Evolutionary conservation across 2,888 invertebrate species (phyloP), one percentile per base, ranked within the genome.

Genomic region (Mesochorus sp.): DNA sequence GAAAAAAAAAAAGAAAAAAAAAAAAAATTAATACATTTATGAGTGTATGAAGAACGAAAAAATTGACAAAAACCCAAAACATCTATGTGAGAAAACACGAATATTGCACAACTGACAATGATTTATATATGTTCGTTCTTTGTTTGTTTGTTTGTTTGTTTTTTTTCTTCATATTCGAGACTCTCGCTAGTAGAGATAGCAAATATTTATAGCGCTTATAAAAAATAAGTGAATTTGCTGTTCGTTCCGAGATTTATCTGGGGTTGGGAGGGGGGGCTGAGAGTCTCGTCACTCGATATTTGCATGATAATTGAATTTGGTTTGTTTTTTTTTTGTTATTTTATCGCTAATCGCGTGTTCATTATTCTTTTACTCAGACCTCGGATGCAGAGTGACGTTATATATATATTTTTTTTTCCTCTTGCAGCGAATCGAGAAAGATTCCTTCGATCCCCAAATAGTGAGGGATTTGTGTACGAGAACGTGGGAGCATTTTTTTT

Each of bases 331-430:
- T 42, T 51, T 55, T 14, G n/a, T 51, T 14, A 24, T 62, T 49
- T 57, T 37, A 12, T 55, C 61, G 24, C 37, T 64, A 71, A 64
- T 62, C 66, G 31, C 10, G 49, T 59, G 5, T 44, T 64, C 53
- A 10, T 76, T 19, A 68, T 31, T 73, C 12, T n/a, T 61, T 78
- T 76, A 44, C 49, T 79, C 80, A 81, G 86, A 88, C 88, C 88
- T 85, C 85, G 88, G 88, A 90, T 89, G 89, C 88, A 84, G 88
- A 89, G 89, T 88, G 89, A 88, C 82, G 80, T 81, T 82, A n/a
- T n/a, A n/a, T n/a, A n/a, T n/a, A n/a, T n/a, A n/a, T 73, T 71
- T 81, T 76, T 76, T 80, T 59, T 68, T 78, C 66, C 81, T 82
- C 81, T 82, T 82, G 81, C 83, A 80, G 83, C 83, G 84, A 68